Evolutionary conservation across 64 coral and sea anemone species (phyloP), one percentile per base, ranked within the genome.

Genomic region (Acropora yongei): DNA sequence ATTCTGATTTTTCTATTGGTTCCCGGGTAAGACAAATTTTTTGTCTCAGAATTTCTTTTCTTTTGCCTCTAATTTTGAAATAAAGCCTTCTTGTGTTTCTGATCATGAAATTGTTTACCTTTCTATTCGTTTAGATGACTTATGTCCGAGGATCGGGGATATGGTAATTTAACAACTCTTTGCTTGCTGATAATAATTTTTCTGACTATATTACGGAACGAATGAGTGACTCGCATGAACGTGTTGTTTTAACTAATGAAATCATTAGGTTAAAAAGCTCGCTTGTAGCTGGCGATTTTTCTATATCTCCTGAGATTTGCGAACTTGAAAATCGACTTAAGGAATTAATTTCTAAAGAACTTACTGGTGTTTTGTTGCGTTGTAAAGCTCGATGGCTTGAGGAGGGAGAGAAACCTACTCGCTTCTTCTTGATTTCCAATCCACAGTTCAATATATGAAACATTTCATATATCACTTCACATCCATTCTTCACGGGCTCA

Each of bases 21-120:
- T 55, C 50, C 1, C 5, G 90, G 14, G 13, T 85, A 4, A 4
- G 90, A 84, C 47, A 79, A 74, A 49, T 84, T 91, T 58, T 80
- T 77, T 43, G n/a, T 45, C 76, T 67, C 47, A 68, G 18, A 1
- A 67, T 48, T 49, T 85, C 4, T 18, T 49, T 11, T 0, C 18
- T 16, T 49, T 20, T 20, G 7, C 71, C 19, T 3, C 0, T n/a
- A 8, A 9, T 57, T 80, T 61, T 12, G 78, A 72, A 44, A 83
- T 83, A 67, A 7, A 6, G 5, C 80, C 80, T 6, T 83, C 1
- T 46, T 5, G 65, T 5, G 57, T 83, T 50, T 91, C 88, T 3
- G 78, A 90, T 49, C 88, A 82, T 53, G 78, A 90, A 11, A 11
- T 18, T 74, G 88, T 80, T 4, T 3, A 80, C n/a, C 67, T 80